These are phyloP conservation scores for Bucco capensis DNA, from an alignment of 2,113 vertebrate species.

Conservation along the genomic window DNA sequence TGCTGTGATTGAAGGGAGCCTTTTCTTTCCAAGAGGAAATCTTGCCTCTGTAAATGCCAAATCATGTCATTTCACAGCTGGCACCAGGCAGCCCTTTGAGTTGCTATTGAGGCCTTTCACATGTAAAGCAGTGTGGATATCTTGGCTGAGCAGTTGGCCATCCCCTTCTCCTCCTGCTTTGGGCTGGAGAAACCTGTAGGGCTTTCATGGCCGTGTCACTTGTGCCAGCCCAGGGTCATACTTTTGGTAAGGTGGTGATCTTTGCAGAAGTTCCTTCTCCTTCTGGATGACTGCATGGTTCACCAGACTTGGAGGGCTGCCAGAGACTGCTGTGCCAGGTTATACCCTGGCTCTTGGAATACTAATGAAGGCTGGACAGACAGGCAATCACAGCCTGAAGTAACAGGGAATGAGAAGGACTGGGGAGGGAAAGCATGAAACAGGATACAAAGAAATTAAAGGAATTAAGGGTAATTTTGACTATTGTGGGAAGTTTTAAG, in stretches of 20 bases:
- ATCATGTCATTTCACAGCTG: not conserved
- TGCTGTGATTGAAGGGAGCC: not conserved
- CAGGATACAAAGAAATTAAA: not conserved
- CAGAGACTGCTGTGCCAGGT: not conserved
- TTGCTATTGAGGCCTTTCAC: not conserved
- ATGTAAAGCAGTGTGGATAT: accelerated
- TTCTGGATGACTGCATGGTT: not conserved
- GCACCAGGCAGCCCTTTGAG: not conserved
- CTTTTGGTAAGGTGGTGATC: not conserved
- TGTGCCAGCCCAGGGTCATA: not conserved
- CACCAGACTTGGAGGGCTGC: not conserved
- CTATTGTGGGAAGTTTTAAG: not conserved
- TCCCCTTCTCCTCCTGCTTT: not conserved
- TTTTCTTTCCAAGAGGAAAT: not conserved
- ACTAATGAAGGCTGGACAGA: not conserved
- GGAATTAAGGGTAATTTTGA: not conserved
- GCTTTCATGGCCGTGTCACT: not conserved
- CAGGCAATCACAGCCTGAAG: not conserved
- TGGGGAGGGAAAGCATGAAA: not conserved
- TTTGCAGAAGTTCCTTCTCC: not conserved
- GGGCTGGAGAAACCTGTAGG: not conserved
- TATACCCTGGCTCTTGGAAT: not conserved
- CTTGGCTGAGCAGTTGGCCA: not conserved
- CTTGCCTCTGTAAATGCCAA: not conserved
- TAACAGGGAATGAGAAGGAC: not conserved